These are phyloP conservation scores for Drosophila heteroneura DNA, from an alignment of 2,888 invertebrate species.

Conservation along the genomic window DNA sequence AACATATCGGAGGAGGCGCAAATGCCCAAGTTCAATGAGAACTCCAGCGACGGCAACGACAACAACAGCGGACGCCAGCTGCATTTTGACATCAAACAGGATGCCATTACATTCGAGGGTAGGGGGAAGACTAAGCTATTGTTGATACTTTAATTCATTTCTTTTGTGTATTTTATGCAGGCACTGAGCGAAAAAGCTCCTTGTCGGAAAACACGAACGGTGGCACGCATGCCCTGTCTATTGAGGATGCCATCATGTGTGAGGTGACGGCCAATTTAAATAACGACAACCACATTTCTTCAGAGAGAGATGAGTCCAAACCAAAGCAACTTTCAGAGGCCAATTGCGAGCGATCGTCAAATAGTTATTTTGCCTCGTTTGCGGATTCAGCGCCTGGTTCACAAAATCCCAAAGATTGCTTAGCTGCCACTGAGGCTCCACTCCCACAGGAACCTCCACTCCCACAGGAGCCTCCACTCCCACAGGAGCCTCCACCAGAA, in stretches of 20 bases:
- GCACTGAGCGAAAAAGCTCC: conserved; percentile 77
- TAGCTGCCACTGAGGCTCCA: not conserved
- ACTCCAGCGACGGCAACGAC: conserved; percentile 70
- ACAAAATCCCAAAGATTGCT: conserved; percentile 15
- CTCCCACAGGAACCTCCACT: conserved; percentile 14
- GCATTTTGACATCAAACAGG: conserved; percentile 84
- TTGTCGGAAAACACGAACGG: conserved; percentile 44
- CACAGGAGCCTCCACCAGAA: conserved; percentile 20
- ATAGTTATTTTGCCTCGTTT: conserved; percentile 30
- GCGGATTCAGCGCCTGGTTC: conserved; percentile 16
- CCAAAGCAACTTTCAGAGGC: not conserved
- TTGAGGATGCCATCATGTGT: conserved; percentile 69
- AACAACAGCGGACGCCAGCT: conserved; percentile 54
- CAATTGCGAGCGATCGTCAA: conserved; percentile 13
- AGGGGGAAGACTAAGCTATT: not conserved
- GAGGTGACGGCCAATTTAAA: conserved; percentile 64
- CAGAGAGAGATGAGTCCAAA: conserved; percentile 20
- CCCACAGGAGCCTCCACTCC: conserved; percentile 12
- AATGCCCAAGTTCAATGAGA: conserved; percentile 85
- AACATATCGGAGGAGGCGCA: conserved; percentile 85
- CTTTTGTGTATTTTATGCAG: conserved; percentile 33
- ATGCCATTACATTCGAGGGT: conserved; percentile 85
- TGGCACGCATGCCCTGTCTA: conserved; percentile 32
- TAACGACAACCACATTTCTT: conserved; percentile 36
- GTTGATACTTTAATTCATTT: not conserved